Evolutionary conservation across 37 sponge, comb jelly and placozoan genomes (phyloP), one percentile per base, ranked within the genome.

Genomic region (Hormiphora californensis): DNA sequence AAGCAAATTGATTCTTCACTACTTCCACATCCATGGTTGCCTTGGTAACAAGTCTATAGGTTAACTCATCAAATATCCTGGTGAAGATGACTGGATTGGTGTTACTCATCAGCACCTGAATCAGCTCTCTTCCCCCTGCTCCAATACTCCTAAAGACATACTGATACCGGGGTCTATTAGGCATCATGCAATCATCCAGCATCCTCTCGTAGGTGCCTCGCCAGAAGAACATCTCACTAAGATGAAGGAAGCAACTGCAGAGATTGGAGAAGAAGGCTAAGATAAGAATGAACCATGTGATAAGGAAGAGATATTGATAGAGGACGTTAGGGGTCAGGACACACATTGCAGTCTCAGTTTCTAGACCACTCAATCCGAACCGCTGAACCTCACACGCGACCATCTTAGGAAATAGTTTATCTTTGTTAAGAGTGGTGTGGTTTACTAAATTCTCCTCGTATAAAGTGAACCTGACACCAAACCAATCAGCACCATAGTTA

Each of bases 191-290:
- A 28, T 57, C 30, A 12, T 57, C 61, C 7, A 57, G n/a, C 61
- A 57, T 57, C 61, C 61, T 57, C 30, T 57, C 27, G 61, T 57
- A 57, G n/a, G 61, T 57, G 27, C 61, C 61, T 5, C 27, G n/a
- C 5, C 30, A 57, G 61, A 57, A 57, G n/a, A 57, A 57, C 61
- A 57, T 57, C 61, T 57, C 61, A 57, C 30, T 28, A 57, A 57
- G n/a, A 30, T 57, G 61, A 30, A 57, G 61, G 61, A 57, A 57
- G 27, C 61, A 57, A 57, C 61, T 57, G 61, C n/a, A 28, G 61
- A 57, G 61, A 30, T 57, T 57, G 27, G 61, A 5, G n/a, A 57
- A 57, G 61, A 57, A 57, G 5, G 27, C 61, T 4, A 30, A 23
- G 7, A 57, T 12, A 23, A 57, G n/a, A 30, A 57, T 23, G 61